phyloP scores from a whole-genome alignment of 2,797 vertebrate species.

The Galaxias olidus region DNA sequence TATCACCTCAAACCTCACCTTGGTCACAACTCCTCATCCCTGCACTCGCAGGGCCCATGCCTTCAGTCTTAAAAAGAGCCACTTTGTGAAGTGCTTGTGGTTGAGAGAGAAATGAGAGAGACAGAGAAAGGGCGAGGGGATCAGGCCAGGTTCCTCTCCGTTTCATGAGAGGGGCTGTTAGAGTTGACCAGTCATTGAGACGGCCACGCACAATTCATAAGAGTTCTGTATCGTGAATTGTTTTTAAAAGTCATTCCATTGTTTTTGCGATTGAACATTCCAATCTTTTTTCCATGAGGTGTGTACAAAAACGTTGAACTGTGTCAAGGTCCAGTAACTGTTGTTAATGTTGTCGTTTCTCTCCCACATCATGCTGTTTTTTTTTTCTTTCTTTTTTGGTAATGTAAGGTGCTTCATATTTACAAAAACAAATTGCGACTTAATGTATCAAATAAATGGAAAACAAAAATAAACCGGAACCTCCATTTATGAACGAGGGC shows the following conservation, averaged over 20 bases:
- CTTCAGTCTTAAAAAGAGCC: constrained; percentile 42
- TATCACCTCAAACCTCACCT: constrained; percentile 17
- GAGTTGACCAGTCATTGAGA: constrained; percentile 42
- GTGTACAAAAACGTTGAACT: constrained; percentile 48
- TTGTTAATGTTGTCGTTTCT: constrained; percentile 55
- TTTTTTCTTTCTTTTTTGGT: constrained; percentile 53
- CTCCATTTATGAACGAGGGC: constrained; percentile 55
- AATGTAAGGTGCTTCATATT: constrained; percentile 62
- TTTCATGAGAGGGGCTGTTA: constrained; percentile 26
- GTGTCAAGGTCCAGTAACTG: constrained; percentile 38
- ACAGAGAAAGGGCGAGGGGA: constrained; percentile 26
- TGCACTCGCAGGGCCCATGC: constrained; percentile 49
- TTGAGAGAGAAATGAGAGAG: constrained; percentile 27
- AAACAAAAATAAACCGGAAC: constrained; percentile 59
- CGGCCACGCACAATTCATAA: constrained; percentile 69
- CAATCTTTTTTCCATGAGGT: constrained; percentile 47
- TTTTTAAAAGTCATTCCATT: constrained; percentile 47
- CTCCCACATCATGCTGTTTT: constrained; percentile 42
- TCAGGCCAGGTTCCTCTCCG: constrained; percentile 9
- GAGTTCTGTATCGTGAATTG: constrained; percentile 38
- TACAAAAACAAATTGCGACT: constrained; percentile 28
- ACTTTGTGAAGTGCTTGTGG: constrained; percentile 9
- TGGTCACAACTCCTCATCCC: constrained; percentile 39
- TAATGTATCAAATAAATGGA: constrained; percentile 54
- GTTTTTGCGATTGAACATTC: constrained; percentile 59